A percentile compares a stretch with the other conserved stretches of the same genome.
These are phyloP conservation scores for Lepidurus packardi DNA, from an alignment of 1,140 invertebrate species.

Conservation along the genomic window DNA sequence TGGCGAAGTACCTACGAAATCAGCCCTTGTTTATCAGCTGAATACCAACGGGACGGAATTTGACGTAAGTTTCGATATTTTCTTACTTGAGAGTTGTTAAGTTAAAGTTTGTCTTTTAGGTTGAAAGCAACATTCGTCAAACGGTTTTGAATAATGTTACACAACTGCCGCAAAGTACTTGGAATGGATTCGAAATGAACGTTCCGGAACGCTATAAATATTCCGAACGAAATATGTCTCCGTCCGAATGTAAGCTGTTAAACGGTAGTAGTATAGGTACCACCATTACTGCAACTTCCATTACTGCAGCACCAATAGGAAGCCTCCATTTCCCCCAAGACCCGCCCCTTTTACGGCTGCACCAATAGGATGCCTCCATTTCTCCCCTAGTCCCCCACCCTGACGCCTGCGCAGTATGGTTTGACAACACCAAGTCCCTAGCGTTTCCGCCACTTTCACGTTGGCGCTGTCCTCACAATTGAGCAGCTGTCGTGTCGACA, in stretches of 20 bases:
- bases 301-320: no score
- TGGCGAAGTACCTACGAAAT: conserved; percentile 8
- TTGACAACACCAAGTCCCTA: no score
- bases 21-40: conserved; percentile 25
- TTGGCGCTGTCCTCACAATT: no score
- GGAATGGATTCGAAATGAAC: conserved; percentile 24
- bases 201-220: background rate
- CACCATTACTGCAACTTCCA: no score
- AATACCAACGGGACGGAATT: conserved; percentile 22
- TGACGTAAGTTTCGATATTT: conserved; percentile 20
- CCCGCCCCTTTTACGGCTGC: no score
- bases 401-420: no score
- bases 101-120: conserved; percentile 17
- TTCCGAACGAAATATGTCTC: background rate
- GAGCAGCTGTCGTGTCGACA: no score
- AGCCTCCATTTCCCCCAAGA: no score
- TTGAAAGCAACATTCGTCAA: background rate
- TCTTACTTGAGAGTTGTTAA: background rate
- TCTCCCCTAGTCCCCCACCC: no score
- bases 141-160: background rate
- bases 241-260: background rate
- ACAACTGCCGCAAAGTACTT: background rate
- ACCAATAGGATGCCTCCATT: no score
- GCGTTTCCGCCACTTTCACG: no score
- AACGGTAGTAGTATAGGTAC: background rate